Conservation (phyloP, 1,140 invertebrate species). For the Halesus radiatus region DNA sequence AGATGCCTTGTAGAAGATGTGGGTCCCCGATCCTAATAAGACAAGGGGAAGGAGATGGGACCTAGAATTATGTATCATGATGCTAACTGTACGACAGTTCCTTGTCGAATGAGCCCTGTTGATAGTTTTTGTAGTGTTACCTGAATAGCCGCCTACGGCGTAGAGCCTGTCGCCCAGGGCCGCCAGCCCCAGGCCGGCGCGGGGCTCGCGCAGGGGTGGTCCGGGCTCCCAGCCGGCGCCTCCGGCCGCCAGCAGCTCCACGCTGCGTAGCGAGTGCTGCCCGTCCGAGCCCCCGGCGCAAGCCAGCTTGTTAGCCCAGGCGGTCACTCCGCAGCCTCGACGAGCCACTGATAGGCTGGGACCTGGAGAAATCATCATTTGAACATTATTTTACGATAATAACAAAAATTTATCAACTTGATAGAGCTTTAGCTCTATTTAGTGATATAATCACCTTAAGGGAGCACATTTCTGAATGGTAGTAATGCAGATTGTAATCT, state of each 20-base stretch:
- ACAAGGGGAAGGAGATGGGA: too few species aligned
- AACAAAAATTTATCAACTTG: too few species aligned
- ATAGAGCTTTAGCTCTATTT: too few species aligned
- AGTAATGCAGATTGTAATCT: too few species aligned
- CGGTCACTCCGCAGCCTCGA: conserved; percentile 73
- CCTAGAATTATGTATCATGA: too few species aligned
- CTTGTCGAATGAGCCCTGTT: too few species aligned
- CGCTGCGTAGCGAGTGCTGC: conserved; percentile 76
- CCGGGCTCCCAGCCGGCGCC: conserved; percentile 68
- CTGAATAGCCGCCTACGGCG: conserved; percentile 85
- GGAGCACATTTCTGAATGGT: too few species aligned
- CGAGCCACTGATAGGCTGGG: conserved; percentile 76
- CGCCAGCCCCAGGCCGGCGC: conserved; percentile 82
- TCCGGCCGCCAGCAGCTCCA: conserved; percentile 59
- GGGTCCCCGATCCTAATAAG: too few species aligned
- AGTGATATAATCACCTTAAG: too few species aligned
- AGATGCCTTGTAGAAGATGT: too few species aligned
- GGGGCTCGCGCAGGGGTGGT: conserved; percentile 76
- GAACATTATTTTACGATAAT: too few species aligned
- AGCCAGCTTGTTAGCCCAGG: conserved; percentile 76
- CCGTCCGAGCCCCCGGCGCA: conserved; percentile 83
- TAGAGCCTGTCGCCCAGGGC: conserved; percentile 80
- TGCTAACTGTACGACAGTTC: too few species aligned
- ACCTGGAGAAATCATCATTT: conserved; percentile 44
- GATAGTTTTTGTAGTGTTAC: conserved; percentile 60